Percentiles rank a stretch among this genome's conserved stretches.
phyloP scores from a whole-genome alignment of 2,113 vertebrate species.

The Oryzias woworae region DNA sequence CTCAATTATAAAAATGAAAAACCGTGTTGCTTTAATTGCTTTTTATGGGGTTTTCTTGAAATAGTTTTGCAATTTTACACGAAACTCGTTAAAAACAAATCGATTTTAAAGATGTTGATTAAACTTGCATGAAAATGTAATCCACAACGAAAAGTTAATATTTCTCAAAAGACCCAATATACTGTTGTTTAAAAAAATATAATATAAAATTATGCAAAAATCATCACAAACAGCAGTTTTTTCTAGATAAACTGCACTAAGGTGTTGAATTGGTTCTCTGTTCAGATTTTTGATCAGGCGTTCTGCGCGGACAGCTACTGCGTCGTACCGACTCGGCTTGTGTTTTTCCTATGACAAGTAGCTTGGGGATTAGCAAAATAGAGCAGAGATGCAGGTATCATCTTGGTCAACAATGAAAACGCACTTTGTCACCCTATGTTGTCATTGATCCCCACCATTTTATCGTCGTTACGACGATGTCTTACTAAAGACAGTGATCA shows the following conservation, averaged over 20 bases:
- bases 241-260: rapidly evolving
- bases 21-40: no score
- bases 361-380: constrained; percentile 60
- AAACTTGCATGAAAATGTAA: no score
- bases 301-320: constrained; percentile 24
- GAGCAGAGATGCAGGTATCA: constrained; percentile 30
- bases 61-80: no score
- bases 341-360: constrained; percentile 40
- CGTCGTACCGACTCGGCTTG: constrained; percentile 36
- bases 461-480: not conserved
- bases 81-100: no score
- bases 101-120: no score
- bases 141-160: no score
- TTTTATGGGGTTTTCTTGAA: no score
- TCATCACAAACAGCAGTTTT: rapidly evolving
- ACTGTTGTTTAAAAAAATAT: not conserved
- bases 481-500: constrained; percentile 20
- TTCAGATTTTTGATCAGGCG: constrained; percentile 46
- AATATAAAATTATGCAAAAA: rapidly evolving
- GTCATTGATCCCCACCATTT: not conserved
- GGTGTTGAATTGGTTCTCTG: rapidly evolving
- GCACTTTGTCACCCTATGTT: not conserved
- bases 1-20: no score
- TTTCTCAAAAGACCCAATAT: not conserved
- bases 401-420: constrained; percentile 19